Conservation (phyloP, 2,888 invertebrate species). For the Thalpophila matura region DNA sequence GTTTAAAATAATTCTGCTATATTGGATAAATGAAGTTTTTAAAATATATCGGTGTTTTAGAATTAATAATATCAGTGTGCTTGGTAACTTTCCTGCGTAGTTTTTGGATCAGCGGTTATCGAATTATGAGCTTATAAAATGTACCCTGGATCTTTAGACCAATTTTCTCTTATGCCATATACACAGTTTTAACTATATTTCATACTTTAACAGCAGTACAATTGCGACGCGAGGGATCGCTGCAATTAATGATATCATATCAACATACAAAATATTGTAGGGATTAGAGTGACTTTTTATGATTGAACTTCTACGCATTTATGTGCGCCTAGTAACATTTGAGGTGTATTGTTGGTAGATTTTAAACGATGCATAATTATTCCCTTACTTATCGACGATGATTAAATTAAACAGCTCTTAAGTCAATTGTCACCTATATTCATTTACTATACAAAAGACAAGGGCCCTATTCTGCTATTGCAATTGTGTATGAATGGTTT, state of each 20-base stretch:
- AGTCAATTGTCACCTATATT: not conserved
- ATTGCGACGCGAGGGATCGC: conserved; percentile 52
- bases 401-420: no score
- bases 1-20: conserved; percentile 41
- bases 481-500: no score
- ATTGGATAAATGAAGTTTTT: conserved; percentile 47
- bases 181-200: conserved; percentile 51
- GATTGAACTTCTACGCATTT: conserved; percentile 59
- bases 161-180: conserved; percentile 46
- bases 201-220: conserved; percentile 46
- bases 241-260: conserved; percentile 70
- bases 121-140: conserved; percentile 52
- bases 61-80: conserved; percentile 39
- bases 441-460: no score
- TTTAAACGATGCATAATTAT: not conserved
- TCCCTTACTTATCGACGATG: no score
- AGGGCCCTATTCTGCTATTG: no score
- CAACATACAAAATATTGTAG: conserved; percentile 62
- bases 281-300: conserved; percentile 56
- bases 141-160: conserved; percentile 42
- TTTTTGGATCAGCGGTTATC: conserved; percentile 49
- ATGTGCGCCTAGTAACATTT: conserved; percentile 33
- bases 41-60: conserved; percentile 52
- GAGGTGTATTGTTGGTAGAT: conserved; percentile 24
- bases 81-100: conserved; percentile 39